Evolutionary conservation across 1,140 invertebrate genomes (phyloP).

Genomic region (Drosophila oshimai): DNA sequence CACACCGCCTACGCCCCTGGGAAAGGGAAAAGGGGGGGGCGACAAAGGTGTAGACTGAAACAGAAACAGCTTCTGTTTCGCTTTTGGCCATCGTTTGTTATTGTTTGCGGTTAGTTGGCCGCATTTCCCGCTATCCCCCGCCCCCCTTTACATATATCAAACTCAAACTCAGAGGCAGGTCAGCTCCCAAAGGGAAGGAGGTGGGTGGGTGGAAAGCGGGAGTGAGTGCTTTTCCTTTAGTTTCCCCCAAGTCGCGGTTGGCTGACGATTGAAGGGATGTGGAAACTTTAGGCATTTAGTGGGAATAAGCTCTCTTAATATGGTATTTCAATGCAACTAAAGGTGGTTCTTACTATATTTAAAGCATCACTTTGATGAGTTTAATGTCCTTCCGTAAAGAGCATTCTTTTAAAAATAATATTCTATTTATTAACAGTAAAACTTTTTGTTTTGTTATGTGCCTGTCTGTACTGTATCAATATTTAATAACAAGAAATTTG

Average conservation of each 20-base stretch:
- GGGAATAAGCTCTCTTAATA: not conserved
- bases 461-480: too few relatives aligned
- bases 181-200: slow-evolving; percentile 2
- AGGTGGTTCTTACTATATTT: not conserved
- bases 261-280: not conserved
- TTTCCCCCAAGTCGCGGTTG: slow-evolving; percentile 29
- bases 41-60: slow-evolving; percentile 35
- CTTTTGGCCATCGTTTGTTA: slow-evolving; percentile 76
- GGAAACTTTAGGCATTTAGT: not conserved
- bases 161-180: slow-evolving; percentile 47
- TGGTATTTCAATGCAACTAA: not conserved
- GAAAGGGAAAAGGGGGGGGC: not conserved
- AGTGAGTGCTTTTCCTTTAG: slow-evolving; percentile 11
- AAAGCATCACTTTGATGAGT: too few relatives aligned
- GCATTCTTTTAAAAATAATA: too few relatives aligned
- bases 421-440: too few relatives aligned
- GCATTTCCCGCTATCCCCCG: not conserved
- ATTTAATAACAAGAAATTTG: too few relatives aligned
- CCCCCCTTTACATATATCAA: slow-evolving; percentile 21
- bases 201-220: not conserved
- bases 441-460: too few relatives aligned
- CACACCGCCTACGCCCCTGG: not conserved
- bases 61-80: slow-evolving; percentile 61
- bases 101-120: slow-evolving; percentile 76
- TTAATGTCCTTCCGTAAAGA: too few relatives aligned